Base-by-base conservation (phyloP, 64 coral and sea anemone species). In the Pocillopora damicornis region DNA sequence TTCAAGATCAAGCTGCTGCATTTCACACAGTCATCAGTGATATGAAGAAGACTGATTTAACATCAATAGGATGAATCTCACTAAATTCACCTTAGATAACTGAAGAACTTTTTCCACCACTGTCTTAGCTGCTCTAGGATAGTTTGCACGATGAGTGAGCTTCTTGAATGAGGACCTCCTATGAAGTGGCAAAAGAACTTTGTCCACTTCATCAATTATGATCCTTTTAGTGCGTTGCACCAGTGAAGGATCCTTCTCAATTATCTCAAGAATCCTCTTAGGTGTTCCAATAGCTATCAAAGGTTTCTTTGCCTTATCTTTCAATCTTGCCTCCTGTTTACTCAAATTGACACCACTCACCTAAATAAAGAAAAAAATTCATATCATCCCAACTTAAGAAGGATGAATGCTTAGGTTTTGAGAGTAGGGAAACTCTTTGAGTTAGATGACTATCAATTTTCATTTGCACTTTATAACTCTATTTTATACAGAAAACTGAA, bases 201-300 rank as follows among this genome's bases (percentile, higher is more conserved):
- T 96, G 88, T 96, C 94, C 13, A 96, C 91, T 87, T 96, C 94
- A 79, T 96, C 94, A 61, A 96, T 89, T n/a, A 96, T 83, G 65
- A 96, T 90, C 34, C 91, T 82, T 88, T 90, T 96, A 71, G 94
- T 96, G 87, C 63, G 85, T 15, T 79, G 82, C 23, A 93, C 92
- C 18, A 96, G 79, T 12, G 82, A 75, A 35, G 88, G 86, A 61
- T 96, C 78, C 80, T 77, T 63, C 37, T 96, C 77, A 10, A 93
- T 83, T n/a, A 94, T 89, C 45, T 95, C 90, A 5, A 92, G 73
- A 51, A 95, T 87, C 86, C 90, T 92, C 76, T 95, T 95, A n/a
- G 94, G 87, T 76, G 94, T 95, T 25, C 94, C 94, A 87, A 95
- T 95, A 17, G 84, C 73, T 42, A 95, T 89, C 72, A 91, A 82